Percentiles rank a stretch among this genome's conserved stretches.
Conservation (phyloP, 2,797 vertebrate genomes). For the Poecilia velifera region DNA sequence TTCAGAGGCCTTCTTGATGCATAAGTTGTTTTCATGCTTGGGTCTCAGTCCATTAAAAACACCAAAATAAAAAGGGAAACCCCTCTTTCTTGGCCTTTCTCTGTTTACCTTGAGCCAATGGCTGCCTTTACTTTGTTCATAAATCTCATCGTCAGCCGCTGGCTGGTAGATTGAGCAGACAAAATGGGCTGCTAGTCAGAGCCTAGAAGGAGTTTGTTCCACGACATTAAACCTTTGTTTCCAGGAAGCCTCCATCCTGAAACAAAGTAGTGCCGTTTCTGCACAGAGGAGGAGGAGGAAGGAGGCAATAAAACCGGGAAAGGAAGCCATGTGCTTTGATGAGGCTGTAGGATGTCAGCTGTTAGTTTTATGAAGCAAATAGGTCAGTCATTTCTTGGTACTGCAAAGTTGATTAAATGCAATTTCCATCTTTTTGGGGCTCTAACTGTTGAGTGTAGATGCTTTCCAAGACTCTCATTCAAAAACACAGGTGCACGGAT, state of each 20-base stretch:
- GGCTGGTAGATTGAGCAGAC: conserved; percentile 75
- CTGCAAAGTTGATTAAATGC: not conserved
- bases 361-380: conserved; percentile 23
- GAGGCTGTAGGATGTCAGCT: conserved; percentile 11
- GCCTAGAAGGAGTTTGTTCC: conserved; percentile 78
- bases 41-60: conserved; percentile 34
- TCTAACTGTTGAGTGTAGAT: not conserved
- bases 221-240: conserved; percentile 75
- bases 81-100: conserved; percentile 42
- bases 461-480: not conserved
- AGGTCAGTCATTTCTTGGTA: conserved; percentile 12
- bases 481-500: not conserved
- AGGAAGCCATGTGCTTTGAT: conserved; percentile 6
- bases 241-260: conserved; percentile 52
- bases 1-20: conserved; percentile 14
- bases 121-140: conserved; percentile 71
- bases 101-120: conserved; percentile 64
- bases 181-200: conserved; percentile 61
- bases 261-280: conserved; percentile 49
- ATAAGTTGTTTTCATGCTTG: conserved; percentile 18
- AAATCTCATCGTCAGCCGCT: conserved; percentile 70
- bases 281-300: conserved; percentile 16
- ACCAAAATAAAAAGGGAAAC: conserved; percentile 53
- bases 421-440: not conserved
- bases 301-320: conserved; percentile 29